Base-by-base conservation (phyloP, 2,797 vertebrate species). In the Myotis myotis region DNA sequence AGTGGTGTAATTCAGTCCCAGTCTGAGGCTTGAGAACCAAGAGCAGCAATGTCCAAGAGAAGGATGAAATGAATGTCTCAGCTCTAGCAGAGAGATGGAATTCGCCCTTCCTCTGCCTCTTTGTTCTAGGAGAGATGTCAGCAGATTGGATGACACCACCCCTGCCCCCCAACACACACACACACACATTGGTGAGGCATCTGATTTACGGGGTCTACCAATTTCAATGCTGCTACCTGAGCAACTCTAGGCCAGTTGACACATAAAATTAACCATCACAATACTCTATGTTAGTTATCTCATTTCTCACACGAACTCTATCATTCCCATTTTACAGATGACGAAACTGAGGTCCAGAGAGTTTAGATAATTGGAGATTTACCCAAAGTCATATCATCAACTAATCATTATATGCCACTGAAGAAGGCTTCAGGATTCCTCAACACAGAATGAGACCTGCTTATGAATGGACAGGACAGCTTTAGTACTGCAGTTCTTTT, bases 301-400 rank as follows among this genome's bases (percentile, higher is more conserved):
- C 23, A 51, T 83, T 91, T 79, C 19, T 70, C 41, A 71, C 12
- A 80, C 71, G 36, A 91, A 68, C 12, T 25, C 62, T 60, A 30
- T 75, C 64, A 75, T 82, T 78, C 33, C 13, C 74, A 89, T n/a
- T 90, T 92, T 78, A 87, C 64, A 88, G 55, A 81, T 57, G 72
- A 94, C 55, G 44, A 89, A 94, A 60, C 47, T 12, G 68, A 93
- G 41, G 57, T 9, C 16, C 36, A 72, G 30, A 62, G 81, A 87
- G 17, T 80, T 89, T 78, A 30, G 23, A 4, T 38, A 36, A 68
- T 83, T 75, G 36, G 20, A 51, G 38, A 71, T 38, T 80, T 92
- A 19, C 13, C 47, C 68, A 66, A 70, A 55, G 44, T 78, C 53
- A 36, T 28, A 20, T 44, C 66, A 44, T n/a, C 9, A 30, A 38